A percentile compares a stretch with the other conserved stretches of the same genome.
These are phyloP conservation scores for Hydriomena furcata DNA, from an alignment of 2,888 invertebrate species.

Conservation along the genomic window DNA sequence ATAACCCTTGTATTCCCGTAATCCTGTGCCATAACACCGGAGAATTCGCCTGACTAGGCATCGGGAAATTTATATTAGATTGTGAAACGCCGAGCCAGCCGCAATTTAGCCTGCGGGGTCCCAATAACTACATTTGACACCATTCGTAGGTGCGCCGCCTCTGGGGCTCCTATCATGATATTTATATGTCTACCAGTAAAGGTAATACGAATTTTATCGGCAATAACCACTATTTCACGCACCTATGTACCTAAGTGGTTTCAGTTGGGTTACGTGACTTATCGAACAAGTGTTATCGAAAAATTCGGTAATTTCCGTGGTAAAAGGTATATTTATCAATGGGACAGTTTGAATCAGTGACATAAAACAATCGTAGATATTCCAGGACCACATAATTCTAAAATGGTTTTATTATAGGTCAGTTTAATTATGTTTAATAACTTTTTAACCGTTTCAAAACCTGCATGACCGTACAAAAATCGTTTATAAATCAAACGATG, in stretches of 20 bases:
- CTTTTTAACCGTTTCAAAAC: too few species aligned
- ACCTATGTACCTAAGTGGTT: background rate
- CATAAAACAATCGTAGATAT: too few species aligned
- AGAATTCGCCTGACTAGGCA: conserved; percentile 41
- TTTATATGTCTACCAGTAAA: conserved; percentile 17
- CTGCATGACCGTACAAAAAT: too few species aligned
- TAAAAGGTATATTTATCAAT: too few species aligned
- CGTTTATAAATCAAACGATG: background rate
- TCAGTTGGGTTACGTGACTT: background rate
- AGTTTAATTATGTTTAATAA: too few species aligned
- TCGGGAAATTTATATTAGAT: conserved; percentile 57
- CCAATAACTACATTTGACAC: conserved; percentile 57
- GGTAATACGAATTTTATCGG: conserved; percentile 14
- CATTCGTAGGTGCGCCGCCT: conserved; percentile 48
- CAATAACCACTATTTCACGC: conserved; percentile 11
- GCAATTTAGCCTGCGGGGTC: conserved; percentile 53
- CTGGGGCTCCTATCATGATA: conserved; percentile 26
- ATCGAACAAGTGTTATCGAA: too few species aligned
- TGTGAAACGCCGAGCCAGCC: conserved; percentile 46
- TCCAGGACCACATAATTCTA: too few species aligned
- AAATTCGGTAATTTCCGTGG: too few species aligned
- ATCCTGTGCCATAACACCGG: conserved; percentile 20
- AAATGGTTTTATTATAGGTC: too few species aligned
- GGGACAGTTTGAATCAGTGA: too few species aligned
- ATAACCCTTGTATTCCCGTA: conserved; percentile 21